Evolutionary conservation across 2,888 invertebrate species (phyloP).

Genomic region (Teinopalpus imperialis): DNA sequence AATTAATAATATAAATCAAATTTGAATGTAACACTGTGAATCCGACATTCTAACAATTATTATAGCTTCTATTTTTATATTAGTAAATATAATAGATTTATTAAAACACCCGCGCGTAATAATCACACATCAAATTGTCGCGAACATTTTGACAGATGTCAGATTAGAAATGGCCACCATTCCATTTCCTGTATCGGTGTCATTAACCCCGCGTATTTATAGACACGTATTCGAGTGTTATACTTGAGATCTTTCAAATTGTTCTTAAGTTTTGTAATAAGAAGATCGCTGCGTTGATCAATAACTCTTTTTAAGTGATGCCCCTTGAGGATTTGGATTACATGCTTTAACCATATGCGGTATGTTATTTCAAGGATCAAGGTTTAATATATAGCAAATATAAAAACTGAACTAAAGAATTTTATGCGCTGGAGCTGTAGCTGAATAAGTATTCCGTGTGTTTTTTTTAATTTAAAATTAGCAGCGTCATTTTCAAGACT

Average conservation of each 20-base stretch:
- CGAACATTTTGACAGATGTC: slow-evolving; percentile 24
- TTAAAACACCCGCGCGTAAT: no score
- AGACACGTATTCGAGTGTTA: slow-evolving; percentile 15
- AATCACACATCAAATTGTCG: slow-evolving; percentile 20
- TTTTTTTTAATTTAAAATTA: no score
- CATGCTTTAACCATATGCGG: slow-evolving; percentile 1
- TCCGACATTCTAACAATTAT: no score
- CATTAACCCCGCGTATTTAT: slow-evolving; percentile 18
- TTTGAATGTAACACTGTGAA: no score
- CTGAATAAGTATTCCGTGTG: no score
- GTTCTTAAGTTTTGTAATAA: slow-evolving; percentile 6
- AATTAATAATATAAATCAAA: no score
- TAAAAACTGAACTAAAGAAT: no score
- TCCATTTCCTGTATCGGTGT: slow-evolving; percentile 20
- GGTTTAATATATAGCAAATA: no score
- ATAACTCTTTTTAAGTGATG: slow-evolving; percentile 8
- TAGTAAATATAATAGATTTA: no score
- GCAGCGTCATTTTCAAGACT: no score
- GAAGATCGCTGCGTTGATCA: neutral
- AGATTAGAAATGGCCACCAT: neutral
- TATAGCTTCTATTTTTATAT: no score
- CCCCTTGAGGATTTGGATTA: slow-evolving; percentile 3
- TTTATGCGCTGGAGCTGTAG: no score
- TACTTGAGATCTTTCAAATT: slow-evolving; percentile 10
- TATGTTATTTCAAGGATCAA: neutral